These are phyloP conservation scores for Holacanthella duospinosa DNA, from an alignment of 2,888 invertebrate species.

Conservation along the genomic window DNA sequence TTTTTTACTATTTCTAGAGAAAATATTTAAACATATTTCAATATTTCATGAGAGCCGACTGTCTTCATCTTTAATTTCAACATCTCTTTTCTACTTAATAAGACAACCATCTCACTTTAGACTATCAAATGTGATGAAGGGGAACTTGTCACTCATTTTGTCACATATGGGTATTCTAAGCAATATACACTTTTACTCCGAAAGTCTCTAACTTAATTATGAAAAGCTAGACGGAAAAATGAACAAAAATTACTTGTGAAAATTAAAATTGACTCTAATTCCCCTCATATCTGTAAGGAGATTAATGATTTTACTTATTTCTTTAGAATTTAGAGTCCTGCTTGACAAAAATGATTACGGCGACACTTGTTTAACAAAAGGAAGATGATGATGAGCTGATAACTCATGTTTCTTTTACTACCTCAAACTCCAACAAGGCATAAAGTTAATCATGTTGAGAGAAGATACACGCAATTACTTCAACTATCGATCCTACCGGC, in stretches of 20 bases:
- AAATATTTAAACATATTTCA: constrained; percentile 1
- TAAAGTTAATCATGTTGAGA: constrained; percentile 6
- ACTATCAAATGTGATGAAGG: neutral
- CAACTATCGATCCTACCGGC: constrained; percentile 24
- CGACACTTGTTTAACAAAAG: neutral
- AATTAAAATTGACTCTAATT: too few relatives aligned
- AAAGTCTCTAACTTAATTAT: too few relatives aligned
- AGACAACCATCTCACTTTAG: neutral
- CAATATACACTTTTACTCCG: too few relatives aligned
- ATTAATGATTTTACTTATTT: neutral
- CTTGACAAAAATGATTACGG: neutral
- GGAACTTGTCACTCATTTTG: neutral
- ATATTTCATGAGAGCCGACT: constrained; percentile 5
- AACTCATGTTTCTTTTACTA: neutral
- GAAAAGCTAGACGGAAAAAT: too few relatives aligned
- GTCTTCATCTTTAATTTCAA: neutral
- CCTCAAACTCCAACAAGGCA: neutral
- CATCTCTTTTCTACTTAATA: neutral
- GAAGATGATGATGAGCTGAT: neutral
- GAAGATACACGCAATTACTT: constrained; percentile 32
- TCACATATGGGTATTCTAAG: too few relatives aligned
- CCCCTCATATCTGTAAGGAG: too few relatives aligned
- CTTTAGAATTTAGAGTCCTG: neutral
- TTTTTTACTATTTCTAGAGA: neutral
- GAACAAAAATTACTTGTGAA: too few relatives aligned